Conservation (phyloP, 1,140 invertebrate species). For the Eueides isabella region DNA sequence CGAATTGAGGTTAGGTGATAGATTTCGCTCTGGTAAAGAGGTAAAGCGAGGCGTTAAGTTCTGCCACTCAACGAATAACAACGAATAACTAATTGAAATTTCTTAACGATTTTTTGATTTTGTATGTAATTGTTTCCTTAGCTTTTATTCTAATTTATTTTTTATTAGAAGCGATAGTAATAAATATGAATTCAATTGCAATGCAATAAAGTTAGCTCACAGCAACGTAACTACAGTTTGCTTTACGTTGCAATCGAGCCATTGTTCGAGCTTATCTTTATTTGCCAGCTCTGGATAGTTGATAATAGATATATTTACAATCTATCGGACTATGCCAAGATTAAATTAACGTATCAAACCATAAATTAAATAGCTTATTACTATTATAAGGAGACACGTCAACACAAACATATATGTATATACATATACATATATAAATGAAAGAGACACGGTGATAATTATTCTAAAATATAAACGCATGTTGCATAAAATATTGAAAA, state of each 20-base stretch:
- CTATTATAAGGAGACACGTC: too few species aligned
- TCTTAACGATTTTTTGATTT: too few species aligned
- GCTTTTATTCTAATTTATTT: not conserved
- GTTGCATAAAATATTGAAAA: not conserved
- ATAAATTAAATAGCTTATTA: too few species aligned
- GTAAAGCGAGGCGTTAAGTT: too few species aligned
- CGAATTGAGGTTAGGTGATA: not conserved
- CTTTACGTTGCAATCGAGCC: constrained; percentile 11
- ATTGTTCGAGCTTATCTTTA: constrained; percentile 28
- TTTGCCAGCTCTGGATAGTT: constrained; percentile 13
- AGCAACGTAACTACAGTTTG: not conserved
- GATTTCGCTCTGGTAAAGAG: too few species aligned
- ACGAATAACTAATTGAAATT: too few species aligned
- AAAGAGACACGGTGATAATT: too few species aligned
- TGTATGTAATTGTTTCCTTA: too few species aligned
- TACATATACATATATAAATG: too few species aligned
- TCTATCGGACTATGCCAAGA: not conserved
- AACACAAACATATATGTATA: too few species aligned
- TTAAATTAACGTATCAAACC: not conserved
- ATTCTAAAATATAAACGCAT: not conserved
- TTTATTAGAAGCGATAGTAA: not conserved
- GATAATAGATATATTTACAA: constrained; percentile 3
- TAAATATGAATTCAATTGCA: not conserved
- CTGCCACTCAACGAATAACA: too few species aligned
- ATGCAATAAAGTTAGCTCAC: not conserved